Evolutionary conservation across 2,113 vertebrate genomes (phyloP).

Genomic region (Empidonax traillii): DNA sequence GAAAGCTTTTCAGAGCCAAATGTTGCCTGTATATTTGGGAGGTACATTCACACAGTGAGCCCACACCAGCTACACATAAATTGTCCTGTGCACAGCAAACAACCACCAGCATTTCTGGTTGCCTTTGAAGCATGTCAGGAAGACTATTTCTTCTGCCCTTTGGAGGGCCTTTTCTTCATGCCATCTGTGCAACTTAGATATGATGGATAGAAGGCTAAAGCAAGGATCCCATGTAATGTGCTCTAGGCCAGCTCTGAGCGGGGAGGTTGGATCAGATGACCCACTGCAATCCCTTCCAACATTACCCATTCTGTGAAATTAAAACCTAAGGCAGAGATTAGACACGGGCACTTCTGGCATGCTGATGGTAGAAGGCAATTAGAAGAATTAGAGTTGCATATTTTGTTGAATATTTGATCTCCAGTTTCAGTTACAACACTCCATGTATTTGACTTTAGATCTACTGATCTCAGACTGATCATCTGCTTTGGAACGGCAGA

Average conservation of each 20-base stretch:
- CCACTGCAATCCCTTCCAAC: background rate
- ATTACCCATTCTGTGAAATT: background rate
- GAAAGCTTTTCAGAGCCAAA: background rate
- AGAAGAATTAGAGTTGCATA: background rate
- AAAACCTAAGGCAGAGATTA: background rate
- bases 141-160: background rate
- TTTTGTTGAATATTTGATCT: background rate
- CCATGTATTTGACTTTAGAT: background rate
- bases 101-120: background rate
- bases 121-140: background rate
- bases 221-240: background rate
- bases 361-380: background rate
- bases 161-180: background rate
- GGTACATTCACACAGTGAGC: background rate
- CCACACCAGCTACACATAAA: background rate
- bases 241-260: background rate
- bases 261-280: background rate
- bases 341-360: background rate
- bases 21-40: background rate
- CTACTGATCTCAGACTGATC: background rate
- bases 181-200: background rate
- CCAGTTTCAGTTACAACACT: background rate
- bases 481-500: background rate
- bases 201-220: background rate
- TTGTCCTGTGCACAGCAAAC: background rate